Conservation (phyloP, 2,113 vertebrate genomes). For the Psephotus haematonotus region DNA sequence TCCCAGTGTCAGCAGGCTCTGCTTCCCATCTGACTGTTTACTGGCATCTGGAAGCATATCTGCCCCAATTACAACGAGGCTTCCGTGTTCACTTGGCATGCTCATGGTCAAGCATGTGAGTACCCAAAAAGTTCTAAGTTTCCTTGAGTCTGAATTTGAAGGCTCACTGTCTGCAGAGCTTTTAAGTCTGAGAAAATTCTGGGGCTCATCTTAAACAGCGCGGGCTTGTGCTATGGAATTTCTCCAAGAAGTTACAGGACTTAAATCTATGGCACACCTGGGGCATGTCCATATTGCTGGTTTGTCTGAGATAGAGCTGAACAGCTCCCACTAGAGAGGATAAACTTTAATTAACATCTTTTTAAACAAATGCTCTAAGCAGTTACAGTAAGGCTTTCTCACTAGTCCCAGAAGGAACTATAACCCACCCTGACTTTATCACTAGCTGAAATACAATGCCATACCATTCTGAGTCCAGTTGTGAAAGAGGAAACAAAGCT, state of each 20-base stretch:
- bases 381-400: neutral
- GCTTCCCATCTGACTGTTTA: neutral
- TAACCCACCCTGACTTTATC: neutral
- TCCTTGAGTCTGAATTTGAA: neutral
- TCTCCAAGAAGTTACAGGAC: neutral
- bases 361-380: neutral
- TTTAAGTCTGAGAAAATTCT: neutral
- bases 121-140: neutral
- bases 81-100: neutral
- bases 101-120: neutral
- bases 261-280: neutral
- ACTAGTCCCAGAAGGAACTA: neutral
- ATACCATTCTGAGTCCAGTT: neutral
- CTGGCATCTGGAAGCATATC: neutral
- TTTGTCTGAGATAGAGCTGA: neutral
- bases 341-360: neutral
- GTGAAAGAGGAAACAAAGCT: neutral
- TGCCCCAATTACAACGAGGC: neutral
- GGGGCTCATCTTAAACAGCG: neutral
- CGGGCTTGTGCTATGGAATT: neutral
- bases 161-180: neutral
- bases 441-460: neutral
- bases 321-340: neutral
- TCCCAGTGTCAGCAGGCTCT: rapidly evolving
- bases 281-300: neutral